Percentiles rank a stretch among this genome's conserved stretches.
Conservation (phyloP, 1,140 invertebrate species). For the Tribolium madens region DNA sequence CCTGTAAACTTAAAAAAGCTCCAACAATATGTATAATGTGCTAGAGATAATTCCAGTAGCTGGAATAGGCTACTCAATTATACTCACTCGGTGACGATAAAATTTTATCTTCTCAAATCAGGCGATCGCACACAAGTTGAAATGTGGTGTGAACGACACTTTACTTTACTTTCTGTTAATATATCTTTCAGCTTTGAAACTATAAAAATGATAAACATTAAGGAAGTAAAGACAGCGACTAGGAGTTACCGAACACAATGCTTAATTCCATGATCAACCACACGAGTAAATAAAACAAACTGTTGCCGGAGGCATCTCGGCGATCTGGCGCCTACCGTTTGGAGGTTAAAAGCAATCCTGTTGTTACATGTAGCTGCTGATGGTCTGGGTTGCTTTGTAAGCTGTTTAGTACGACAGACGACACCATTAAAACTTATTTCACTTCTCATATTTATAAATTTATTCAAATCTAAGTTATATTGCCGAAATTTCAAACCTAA, state of each 20-base stretch:
- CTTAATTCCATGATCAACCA: constrained; percentile 46
- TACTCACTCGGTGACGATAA: constrained; percentile 12
- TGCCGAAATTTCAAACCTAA: not conserved
- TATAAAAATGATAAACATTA: constrained; percentile 47
- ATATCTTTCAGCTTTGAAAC: constrained; percentile 38
- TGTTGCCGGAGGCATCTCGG: constrained; percentile 47
- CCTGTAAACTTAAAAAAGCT: constrained; percentile 4
- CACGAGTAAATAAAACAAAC: constrained; percentile 48
- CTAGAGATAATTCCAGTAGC: constrained; percentile 3
- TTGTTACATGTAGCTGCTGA: constrained; percentile 43
- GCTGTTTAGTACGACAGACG: constrained; percentile 40
- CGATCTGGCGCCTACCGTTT: constrained; percentile 53
- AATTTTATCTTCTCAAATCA: not conserved
- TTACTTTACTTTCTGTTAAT: constrained; percentile 35
- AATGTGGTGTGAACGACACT: constrained; percentile 33
- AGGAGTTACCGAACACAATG: constrained; percentile 44
- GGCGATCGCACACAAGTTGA: not conserved
- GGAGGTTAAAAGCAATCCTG: constrained; percentile 48
- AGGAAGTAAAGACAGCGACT: constrained; percentile 45
- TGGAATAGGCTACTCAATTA: constrained; percentile 4
- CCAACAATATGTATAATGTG: not conserved
- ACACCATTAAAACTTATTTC: constrained; percentile 14
- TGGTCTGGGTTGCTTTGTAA: constrained; percentile 40
- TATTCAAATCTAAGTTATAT: not conserved
- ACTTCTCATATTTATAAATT: constrained; percentile 8